These are phyloP conservation scores for Drosophila anomalata DNA, from an alignment of 2,888 invertebrate species.

Conservation along the genomic window DNA sequence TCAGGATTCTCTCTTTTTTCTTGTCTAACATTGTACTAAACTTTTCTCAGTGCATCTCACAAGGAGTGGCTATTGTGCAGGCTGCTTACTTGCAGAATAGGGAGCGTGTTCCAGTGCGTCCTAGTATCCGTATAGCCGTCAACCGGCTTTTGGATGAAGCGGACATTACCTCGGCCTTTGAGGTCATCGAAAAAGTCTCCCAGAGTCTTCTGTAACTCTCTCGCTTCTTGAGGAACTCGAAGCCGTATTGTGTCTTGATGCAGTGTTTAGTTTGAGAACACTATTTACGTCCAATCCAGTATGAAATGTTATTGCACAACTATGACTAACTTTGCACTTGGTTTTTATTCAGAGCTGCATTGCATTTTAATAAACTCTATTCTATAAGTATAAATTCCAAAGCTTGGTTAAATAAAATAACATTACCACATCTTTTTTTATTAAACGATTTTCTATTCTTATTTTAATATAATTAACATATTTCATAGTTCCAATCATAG, in stretches of 20 bases:
- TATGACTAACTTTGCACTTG: conserved; percentile 24
- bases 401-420: conserved; percentile 6
- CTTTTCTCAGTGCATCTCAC: conserved; percentile 85
- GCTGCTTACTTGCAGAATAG: conserved; percentile 88
- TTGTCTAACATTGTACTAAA: neutral
- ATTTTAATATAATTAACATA: neutral
- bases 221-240: neutral
- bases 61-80: conserved; percentile 88
- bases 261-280: conserved; percentile 4
- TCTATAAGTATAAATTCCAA: conserved; percentile 10
- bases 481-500: neutral
- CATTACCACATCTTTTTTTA: conserved; percentile 1
- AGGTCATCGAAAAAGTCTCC: conserved; percentile 83
- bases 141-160: conserved; percentile 87
- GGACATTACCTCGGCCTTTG: conserved; percentile 85
- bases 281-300: conserved; percentile 26
- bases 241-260: conserved; percentile 5
- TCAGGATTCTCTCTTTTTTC: neutral
- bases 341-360: conserved; percentile 7
- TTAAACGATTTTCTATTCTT: neutral
- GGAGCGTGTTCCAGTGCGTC: conserved; percentile 88
- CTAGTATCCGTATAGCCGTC: conserved; percentile 90
- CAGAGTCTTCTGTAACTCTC: conserved; percentile 76
- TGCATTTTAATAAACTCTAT: conserved; percentile 14
- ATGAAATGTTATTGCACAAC: conserved; percentile 40